Conservation (phyloP, 2,113 vertebrate species). For the Cygnus atratus region DNA sequence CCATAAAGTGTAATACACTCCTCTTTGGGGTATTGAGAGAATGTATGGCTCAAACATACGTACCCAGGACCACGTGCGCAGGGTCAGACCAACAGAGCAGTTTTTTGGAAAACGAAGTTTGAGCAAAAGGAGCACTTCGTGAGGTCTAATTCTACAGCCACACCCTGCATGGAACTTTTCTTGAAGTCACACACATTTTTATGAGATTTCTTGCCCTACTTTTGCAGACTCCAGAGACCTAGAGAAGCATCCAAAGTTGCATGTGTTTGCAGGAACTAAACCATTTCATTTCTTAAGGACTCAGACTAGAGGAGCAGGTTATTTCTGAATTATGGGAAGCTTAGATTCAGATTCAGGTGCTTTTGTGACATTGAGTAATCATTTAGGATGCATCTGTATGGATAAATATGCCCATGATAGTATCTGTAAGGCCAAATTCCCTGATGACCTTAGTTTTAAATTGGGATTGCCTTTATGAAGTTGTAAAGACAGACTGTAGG, state of each 20-base stretch:
- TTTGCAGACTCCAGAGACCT: not conserved
- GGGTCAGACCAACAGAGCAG: accelerated
- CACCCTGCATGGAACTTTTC: not conserved
- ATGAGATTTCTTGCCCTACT: not conserved
- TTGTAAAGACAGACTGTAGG: not conserved
- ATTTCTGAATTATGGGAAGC: not conserved
- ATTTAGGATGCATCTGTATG: not conserved
- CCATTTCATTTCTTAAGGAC: not conserved
- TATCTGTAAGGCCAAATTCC: not conserved
- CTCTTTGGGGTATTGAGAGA: not conserved
- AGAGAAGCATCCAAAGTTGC: not conserved
- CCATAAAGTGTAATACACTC: not conserved
- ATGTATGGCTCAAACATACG: not conserved
- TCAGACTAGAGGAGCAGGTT: not conserved
- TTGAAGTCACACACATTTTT: not conserved
- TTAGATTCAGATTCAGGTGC: not conserved
- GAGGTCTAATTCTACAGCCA: not conserved
- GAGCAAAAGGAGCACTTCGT: not conserved
- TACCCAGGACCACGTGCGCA: not conserved
- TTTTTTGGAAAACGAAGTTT: not conserved
- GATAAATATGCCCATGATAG: not conserved
- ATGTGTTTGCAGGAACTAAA: not conserved
- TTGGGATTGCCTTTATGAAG: not conserved
- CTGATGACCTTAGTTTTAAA: not conserved
- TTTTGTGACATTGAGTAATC: not conserved